Evolutionary conservation across 2,888 invertebrate species (phyloP).

Genomic region (Tetragonisca angustula): DNA sequence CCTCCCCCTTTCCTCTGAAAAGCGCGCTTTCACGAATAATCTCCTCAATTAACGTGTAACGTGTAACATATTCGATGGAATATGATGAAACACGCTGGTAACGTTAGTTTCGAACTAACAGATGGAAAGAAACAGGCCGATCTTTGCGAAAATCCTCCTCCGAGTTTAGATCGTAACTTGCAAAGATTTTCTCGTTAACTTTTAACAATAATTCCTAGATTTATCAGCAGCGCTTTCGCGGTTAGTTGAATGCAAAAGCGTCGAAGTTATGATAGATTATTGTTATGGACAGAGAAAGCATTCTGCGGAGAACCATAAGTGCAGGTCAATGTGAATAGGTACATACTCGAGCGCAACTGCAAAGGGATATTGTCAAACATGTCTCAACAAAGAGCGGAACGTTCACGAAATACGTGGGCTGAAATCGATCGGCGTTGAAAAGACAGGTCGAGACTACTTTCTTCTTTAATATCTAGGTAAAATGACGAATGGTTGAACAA

Average conservation of each 20-base stretch:
- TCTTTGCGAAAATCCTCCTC: background rate
- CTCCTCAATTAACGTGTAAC: background rate
- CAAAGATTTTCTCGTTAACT: background rate
- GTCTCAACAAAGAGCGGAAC: background rate
- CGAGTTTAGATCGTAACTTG: background rate
- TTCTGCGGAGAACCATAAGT: constrained; percentile 6
- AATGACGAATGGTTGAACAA: background rate
- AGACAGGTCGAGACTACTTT: background rate
- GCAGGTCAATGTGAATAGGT: constrained; percentile 14
- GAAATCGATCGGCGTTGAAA: background rate
- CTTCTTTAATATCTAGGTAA: background rate
- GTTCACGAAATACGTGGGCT: background rate
- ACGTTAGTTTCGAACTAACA: background rate
- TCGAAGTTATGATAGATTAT: background rate
- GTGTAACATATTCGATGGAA: background rate
- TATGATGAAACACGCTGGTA: background rate
- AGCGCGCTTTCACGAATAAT: too few relatives aligned
- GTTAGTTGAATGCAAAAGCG: background rate
- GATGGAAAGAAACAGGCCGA: constrained; percentile 44
- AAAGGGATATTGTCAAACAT: constrained; percentile 32
- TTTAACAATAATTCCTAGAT: background rate
- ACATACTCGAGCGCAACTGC: background rate
- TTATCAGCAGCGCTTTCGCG: background rate
- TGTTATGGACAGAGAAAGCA: background rate
- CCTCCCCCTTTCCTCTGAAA: too few relatives aligned